Base-by-base conservation (phyloP, 2,888 invertebrate species). In the Uloborus plumipes region DNA sequence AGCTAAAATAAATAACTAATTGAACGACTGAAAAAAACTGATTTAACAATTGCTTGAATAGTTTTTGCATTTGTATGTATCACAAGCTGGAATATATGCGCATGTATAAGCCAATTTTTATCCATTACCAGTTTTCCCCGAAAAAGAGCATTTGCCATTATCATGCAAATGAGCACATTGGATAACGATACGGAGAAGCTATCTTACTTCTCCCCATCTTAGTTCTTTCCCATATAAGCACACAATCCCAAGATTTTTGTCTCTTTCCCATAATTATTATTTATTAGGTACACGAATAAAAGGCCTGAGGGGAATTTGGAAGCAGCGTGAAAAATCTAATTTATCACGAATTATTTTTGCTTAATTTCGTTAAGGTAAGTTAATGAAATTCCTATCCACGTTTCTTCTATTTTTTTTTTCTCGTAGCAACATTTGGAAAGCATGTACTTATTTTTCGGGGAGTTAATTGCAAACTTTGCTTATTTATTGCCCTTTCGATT, bases 361-460 rank as follows among this genome's bases (percentile, higher is more conserved):
- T 55, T 55, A 55, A 55, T 55, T 55, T 55, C n/a, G 55, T 55
- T 55, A 55, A 55, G 55, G 20, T 55, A 55, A 55, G n/a, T 55
- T 53, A 55, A 55, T 55, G 55, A 55, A 55, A 18, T 55, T 55
- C 55, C 55, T 55, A 55, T 55, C 15, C 55, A n/a, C 20, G 20
- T 16, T 55, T 20, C 20, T 55, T 55, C 20, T 55, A 18, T 55
- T 55, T 16, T 20, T 16, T 20, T n/a, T 55, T 20, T n/a, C 9
- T 55, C 11, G n/a, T 3, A 26, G 26, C 20, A 18, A n/a, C 15
- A 18, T 55, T 55, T 55, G n/a, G 18, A 20, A 55, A 9, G 55
- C 55, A 15, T 55, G 20, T 55, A 20, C n/a, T 18, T 55, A 55
- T 55, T 55, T 55, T 55, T 55, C 55, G 20, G 55, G 18, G 18